Percentiles rank a stretch among this genome's conserved stretches.
These are phyloP conservation scores for Erannis defoliaria DNA, from an alignment of 2,888 invertebrate species.

Conservation along the genomic window DNA sequence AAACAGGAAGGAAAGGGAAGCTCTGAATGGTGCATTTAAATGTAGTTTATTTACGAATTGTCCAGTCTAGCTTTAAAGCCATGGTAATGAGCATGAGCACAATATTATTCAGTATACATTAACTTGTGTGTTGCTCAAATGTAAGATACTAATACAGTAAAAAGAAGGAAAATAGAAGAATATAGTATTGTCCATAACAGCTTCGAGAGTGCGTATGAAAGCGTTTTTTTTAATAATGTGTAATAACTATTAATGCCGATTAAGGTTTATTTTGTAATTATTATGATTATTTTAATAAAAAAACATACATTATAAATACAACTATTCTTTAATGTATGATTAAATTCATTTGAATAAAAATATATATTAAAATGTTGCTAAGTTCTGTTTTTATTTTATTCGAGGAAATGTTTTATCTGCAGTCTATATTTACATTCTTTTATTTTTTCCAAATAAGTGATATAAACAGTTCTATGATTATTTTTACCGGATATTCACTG, in stretches of 20 bases:
- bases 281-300: constrained; percentile 83
- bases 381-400: constrained; percentile 70
- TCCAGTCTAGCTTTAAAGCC: constrained; percentile 82
- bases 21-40: constrained; percentile 84
- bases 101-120: constrained; percentile 69
- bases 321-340: constrained; percentile 85
- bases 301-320: constrained; percentile 81
- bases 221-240: constrained; percentile 73
- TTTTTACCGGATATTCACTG: too few relatives aligned
- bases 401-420: constrained; percentile 25
- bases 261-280: constrained; percentile 86
- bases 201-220: constrained; percentile 72
- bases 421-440: too few relatives aligned
- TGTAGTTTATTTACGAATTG: constrained; percentile 81
- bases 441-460: too few relatives aligned
- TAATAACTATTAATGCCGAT: constrained; percentile 75
- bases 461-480: too few relatives aligned
- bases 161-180: constrained; percentile 59
- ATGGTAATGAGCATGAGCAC: constrained; percentile 75
- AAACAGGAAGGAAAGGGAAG: constrained; percentile 60
- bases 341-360: constrained; percentile 87
- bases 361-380: constrained; percentile 87
- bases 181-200: constrained; percentile 72
- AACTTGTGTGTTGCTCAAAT: constrained; percentile 76
- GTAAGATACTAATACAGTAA: constrained; percentile 47